These are phyloP conservation scores for Acanthurus tractus DNA, from an alignment of 2,797 vertebrate species.

Conservation along the genomic window DNA sequence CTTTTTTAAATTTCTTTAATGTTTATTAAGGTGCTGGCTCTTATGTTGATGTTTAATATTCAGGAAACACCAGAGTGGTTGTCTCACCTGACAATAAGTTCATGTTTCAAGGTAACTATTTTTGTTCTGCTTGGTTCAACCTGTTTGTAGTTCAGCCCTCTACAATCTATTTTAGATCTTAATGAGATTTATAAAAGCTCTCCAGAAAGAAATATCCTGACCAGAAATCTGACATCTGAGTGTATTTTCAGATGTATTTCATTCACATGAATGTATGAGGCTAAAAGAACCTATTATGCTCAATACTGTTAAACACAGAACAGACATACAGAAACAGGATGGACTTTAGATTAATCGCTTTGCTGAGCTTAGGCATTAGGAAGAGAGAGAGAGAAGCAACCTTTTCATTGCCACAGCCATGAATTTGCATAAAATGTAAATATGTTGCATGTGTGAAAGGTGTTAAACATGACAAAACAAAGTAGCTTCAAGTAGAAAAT, in stretches of 20 bases:
- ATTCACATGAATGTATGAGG: too few species aligned
- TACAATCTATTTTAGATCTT: slow-evolving; percentile 18
- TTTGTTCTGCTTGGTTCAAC: not conserved
- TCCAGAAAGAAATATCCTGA: not conserved
- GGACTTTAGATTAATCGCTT: too few species aligned
- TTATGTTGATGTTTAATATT: not conserved
- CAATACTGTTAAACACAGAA: too few species aligned
- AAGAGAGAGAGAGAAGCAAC: not conserved
- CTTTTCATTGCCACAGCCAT: too few species aligned
- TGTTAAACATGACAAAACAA: not conserved
- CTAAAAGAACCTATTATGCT: too few species aligned
- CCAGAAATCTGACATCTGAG: not conserved
- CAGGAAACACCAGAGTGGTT: not conserved
- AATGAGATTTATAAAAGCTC: not conserved
- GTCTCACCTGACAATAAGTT: not conserved
- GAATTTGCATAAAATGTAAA: not conserved
- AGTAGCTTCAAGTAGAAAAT: not conserved
- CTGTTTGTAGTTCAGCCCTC: not conserved
- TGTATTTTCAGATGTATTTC: too few species aligned
- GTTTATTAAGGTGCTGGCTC: not conserved
- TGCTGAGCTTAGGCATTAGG: not conserved
- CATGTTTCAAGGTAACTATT: slow-evolving; percentile 2
- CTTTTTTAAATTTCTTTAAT: not conserved
- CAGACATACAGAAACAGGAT: too few species aligned
- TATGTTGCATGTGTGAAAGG: not conserved